Conservation (phyloP, 1,140 invertebrate species). For the Neotoxoptera formosana region DNA sequence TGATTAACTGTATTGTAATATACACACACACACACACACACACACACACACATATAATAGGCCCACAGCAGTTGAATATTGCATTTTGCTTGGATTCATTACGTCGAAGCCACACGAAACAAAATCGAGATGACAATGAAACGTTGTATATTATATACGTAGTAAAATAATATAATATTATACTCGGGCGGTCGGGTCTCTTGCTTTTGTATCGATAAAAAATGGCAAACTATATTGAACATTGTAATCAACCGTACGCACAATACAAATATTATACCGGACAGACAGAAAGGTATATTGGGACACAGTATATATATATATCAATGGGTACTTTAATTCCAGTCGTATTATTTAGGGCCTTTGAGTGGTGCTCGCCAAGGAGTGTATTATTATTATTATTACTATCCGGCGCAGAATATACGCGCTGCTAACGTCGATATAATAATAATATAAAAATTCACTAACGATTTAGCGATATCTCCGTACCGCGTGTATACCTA, state of each 20-base stretch:
- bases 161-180: not conserved
- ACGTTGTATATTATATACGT: not conserved
- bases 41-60: not conserved
- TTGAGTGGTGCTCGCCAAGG: not conserved
- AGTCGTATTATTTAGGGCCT: not conserved
- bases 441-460: not conserved
- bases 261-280: not conserved
- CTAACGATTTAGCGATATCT: not conserved
- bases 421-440: not conserved
- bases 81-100: not conserved
- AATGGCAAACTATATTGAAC: not conserved
- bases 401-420: not conserved
- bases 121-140: not conserved
- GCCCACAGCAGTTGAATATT: not conserved
- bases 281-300: not conserved
- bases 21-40: too few relatives aligned
- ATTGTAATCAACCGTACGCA: not conserved
- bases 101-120: not conserved
- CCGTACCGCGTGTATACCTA: not conserved
- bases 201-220: not conserved
- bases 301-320: too few relatives aligned
- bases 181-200: not conserved
- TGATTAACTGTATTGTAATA: too few relatives aligned
- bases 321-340: not conserved
- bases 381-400: not conserved